Conservation (phyloP, 2,113 vertebrate genomes). For the Carollia perspicillata region DNA sequence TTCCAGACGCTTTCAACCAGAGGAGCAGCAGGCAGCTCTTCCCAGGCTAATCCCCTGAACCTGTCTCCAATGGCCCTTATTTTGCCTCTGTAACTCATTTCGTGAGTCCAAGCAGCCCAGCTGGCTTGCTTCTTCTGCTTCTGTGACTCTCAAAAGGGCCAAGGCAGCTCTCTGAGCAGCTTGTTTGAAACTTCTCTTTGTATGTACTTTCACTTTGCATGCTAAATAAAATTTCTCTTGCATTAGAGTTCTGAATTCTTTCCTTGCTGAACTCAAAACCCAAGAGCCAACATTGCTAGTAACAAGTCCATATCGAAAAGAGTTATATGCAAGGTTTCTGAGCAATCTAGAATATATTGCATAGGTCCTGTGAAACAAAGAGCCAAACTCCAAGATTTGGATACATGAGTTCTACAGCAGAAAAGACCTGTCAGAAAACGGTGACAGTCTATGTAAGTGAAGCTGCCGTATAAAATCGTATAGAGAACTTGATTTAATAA, state of each 20-base stretch:
- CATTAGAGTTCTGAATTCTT: background rate
- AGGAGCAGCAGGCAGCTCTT: background rate
- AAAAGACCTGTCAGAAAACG: background rate
- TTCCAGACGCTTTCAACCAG: background rate
- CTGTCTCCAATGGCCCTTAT: background rate
- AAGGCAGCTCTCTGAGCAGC: too few species aligned
- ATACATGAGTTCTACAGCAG: background rate
- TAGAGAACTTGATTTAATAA: background rate
- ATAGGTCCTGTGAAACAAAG: background rate
- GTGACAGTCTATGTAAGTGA: background rate
- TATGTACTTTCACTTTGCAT: too few species aligned
- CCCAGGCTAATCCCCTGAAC: background rate
- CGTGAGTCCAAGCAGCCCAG: background rate
- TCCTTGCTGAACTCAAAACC: background rate
- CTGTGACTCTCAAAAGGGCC: too few species aligned
- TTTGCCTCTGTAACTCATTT: background rate
- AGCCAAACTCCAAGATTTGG: background rate
- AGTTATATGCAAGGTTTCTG: background rate
- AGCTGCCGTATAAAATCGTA: background rate
- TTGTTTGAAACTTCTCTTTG: too few species aligned
- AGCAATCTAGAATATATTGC: background rate
- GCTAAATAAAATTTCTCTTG: background rate
- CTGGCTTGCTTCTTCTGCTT: background rate
- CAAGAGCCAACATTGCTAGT: background rate
- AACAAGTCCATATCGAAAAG: background rate